Conservation (phyloP, 2,888 invertebrate genomes). For the Drosophila birchii region DNA sequence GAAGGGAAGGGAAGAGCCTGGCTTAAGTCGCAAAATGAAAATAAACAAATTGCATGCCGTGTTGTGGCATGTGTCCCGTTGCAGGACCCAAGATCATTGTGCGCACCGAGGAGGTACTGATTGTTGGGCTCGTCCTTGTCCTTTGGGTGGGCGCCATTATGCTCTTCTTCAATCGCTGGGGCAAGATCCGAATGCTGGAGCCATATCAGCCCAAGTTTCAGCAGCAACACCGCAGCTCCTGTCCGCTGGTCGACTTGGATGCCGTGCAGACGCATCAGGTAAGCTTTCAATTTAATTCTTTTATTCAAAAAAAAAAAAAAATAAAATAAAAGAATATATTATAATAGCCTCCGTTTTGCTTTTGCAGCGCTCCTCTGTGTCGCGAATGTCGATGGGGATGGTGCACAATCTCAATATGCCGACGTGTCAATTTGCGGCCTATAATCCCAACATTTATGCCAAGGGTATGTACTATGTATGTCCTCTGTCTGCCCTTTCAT, state of each 20-base stretch:
- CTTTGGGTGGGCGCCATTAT: slow-evolving; percentile 96
- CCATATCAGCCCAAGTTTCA: slow-evolving; percentile 96
- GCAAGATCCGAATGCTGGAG: slow-evolving; percentile 96
- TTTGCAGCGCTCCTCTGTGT: slow-evolving; percentile 84
- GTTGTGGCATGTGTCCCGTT: neutral
- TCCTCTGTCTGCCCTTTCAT: slow-evolving; percentile 12
- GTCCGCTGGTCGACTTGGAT: slow-evolving; percentile 87
- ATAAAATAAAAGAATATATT: too few relatives aligned
- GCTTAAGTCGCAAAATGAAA: neutral
- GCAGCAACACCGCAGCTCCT: slow-evolving; percentile 92
- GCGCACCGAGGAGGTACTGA: slow-evolving; percentile 93
- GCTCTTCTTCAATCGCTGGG: slow-evolving; percentile 97
- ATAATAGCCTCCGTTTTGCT: neutral
- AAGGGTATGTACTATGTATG: slow-evolving; percentile 78
- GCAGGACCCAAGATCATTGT: slow-evolving; percentile 89
- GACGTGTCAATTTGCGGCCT: slow-evolving; percentile 83
- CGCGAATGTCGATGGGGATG: slow-evolving; percentile 85
- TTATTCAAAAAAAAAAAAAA: too few relatives aligned
- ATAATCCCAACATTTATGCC: slow-evolving; percentile 81
- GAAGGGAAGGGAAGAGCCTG: neutral
- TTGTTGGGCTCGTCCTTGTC: slow-evolving; percentile 92
- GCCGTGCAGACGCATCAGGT: slow-evolving; percentile 82
- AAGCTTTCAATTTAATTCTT: slow-evolving; percentile 14
- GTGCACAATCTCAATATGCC: slow-evolving; percentile 84
- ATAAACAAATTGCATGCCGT: slow-evolving; percentile 12